These are phyloP conservation scores for Phocides pigmalion DNA, from an alignment of 1,140 invertebrate species.

Conservation along the genomic window DNA sequence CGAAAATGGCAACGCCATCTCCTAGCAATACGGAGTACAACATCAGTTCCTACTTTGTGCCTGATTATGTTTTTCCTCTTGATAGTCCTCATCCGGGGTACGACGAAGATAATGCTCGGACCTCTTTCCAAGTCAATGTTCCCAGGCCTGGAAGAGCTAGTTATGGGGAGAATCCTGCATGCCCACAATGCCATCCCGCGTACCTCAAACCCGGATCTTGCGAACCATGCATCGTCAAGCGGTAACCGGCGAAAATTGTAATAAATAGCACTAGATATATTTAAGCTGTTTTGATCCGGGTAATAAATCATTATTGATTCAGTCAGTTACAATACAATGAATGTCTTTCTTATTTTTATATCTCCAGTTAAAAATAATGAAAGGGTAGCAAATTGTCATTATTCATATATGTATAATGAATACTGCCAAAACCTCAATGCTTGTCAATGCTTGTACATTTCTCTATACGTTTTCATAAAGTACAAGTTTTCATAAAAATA, in stretches of 20 bases:
- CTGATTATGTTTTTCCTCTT: conserved; percentile 85
- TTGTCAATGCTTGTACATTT: neutral
- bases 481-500: too few species aligned
- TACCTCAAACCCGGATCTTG: conserved; percentile 84
- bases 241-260: conserved; percentile 54
- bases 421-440: neutral
- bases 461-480: too few species aligned
- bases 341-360: neutral
- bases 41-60: conserved; percentile 81
- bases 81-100: conserved; percentile 84
- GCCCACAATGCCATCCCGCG: conserved; percentile 85
- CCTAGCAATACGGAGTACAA: conserved; percentile 67
- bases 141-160: conserved; percentile 77
- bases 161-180: conserved; percentile 85
- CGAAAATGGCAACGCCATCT: conserved; percentile 49
- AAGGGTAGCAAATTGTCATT: neutral
- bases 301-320: conserved; percentile 4
- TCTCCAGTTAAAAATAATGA: conserved; percentile 1
- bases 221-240: conserved; percentile 84
- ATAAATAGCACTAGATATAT: neutral
- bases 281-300: conserved; percentile 2
- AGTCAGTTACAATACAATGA: neutral
- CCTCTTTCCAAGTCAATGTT: conserved; percentile 84
- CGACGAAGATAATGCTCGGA: conserved; percentile 80
- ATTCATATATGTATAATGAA: neutral